Percentiles rank a stretch among this genome's conserved stretches.
Conservation (phyloP, 2,113 vertebrate species). For the Camelus dromedarius region DNA sequence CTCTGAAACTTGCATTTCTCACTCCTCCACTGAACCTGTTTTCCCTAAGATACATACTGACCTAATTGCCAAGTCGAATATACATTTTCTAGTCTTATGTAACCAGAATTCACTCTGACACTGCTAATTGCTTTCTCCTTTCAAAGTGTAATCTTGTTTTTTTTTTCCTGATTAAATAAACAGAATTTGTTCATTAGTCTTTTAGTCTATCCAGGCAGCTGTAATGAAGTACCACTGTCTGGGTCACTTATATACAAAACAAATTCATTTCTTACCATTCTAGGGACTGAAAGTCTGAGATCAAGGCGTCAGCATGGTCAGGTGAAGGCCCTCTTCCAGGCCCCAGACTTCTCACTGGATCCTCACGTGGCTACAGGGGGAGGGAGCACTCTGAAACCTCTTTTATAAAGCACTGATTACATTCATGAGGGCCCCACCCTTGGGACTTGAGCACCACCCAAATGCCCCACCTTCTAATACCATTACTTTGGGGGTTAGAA, state of each 20-base stretch:
- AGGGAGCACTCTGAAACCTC: not conserved
- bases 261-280: not conserved
- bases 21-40: not conserved
- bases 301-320: not conserved
- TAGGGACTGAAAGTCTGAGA: not conserved
- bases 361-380: not conserved
- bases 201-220: not conserved
- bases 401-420: constrained; percentile 5
- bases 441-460: not conserved
- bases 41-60: not conserved
- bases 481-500: not conserved
- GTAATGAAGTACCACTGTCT: not conserved
- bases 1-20: not conserved
- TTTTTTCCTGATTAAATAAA: not conserved
- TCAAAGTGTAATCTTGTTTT: not conserved
- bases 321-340: not conserved
- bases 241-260: not conserved
- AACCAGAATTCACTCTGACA: not conserved
- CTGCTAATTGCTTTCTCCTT: not conserved
- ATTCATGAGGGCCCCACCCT: not conserved
- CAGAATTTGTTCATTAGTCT: not conserved
- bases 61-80: constrained; percentile 19
- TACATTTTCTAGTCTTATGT: not conserved
- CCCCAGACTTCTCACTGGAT: not conserved
- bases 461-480: not conserved